These are phyloP conservation scores for Silurus asotus DNA, from an alignment of 2,113 vertebrate genomes.

Conservation along the genomic window DNA sequence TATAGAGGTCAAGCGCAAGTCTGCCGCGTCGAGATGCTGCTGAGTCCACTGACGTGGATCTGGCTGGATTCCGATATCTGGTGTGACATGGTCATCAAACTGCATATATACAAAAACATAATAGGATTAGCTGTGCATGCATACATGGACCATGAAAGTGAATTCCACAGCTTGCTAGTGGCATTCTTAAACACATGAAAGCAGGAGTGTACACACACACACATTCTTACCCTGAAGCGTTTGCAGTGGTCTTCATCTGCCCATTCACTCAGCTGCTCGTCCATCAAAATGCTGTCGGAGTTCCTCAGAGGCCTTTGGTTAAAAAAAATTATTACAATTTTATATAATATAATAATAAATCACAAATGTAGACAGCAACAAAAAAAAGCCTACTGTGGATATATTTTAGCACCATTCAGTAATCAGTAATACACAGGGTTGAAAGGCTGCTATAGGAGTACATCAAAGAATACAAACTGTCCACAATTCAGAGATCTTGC, in stretches of 20 bases:
- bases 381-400: too few species aligned
- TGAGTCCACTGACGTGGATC: constrained; percentile 78
- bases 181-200: neutral
- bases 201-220: neutral
- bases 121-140: neutral
- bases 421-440: neutral
- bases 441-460: neutral
- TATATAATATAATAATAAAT: constrained; percentile 28
- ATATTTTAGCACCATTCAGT: neutral
- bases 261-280: constrained; percentile 95
- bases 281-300: constrained; percentile 88
- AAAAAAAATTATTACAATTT: neutral
- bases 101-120: constrained; percentile 38
- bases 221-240: constrained; percentile 82
- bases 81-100: constrained; percentile 78
- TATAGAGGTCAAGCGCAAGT: constrained; percentile 89
- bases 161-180: neutral
- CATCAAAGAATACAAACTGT: neutral
- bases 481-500: neutral
- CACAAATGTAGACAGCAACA: neutral
- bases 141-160: neutral
- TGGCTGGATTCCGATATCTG: constrained; percentile 82
- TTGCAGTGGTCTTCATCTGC: constrained; percentile 87
- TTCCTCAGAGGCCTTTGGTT: constrained; percentile 89
- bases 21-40: constrained; percentile 83